A percentile compares a stretch with the other conserved stretches of the same genome.
Evolutionary conservation across 2,888 invertebrate genomes (phyloP).

Genomic region (Amitus sp.): DNA sequence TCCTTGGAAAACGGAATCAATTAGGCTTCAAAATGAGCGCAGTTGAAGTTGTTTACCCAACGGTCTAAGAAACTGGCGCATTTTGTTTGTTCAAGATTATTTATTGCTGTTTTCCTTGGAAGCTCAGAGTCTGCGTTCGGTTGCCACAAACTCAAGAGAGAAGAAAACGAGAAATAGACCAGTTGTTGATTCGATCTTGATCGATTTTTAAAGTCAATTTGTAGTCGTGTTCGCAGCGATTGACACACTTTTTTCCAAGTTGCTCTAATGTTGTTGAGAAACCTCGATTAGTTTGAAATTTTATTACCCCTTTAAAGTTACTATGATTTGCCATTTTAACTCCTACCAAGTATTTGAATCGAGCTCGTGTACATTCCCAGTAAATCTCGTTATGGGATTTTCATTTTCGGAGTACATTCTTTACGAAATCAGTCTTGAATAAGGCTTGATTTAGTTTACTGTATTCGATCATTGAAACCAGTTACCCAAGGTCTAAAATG

Average conservation of each 20-base stretch:
- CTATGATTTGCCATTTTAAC: too few relatives aligned
- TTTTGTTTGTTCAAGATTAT: background rate
- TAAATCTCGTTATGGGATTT: too few relatives aligned
- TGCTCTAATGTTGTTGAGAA: slow-evolving; percentile 4
- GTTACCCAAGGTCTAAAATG: too few relatives aligned
- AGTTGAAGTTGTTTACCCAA: background rate
- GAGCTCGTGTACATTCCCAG: too few relatives aligned
- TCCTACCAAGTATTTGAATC: too few relatives aligned
- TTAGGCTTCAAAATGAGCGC: too few relatives aligned
- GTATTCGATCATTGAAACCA: too few relatives aligned
- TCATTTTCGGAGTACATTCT: too few relatives aligned
- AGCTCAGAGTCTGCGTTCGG: too few relatives aligned
- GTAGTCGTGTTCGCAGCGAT: slow-evolving; percentile 1
- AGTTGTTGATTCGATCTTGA: slow-evolving; percentile 40
- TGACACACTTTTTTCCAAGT: slow-evolving; percentile 1
- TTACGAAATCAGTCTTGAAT: too few relatives aligned
- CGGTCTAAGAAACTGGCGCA: background rate
- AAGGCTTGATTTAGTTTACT: too few relatives aligned
- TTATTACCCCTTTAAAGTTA: slow-evolving; percentile 15
- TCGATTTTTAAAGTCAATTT: slow-evolving; percentile 41
- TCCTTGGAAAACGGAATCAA: background rate
- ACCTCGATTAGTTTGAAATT: slow-evolving; percentile 20
- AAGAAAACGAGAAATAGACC: slow-evolving; percentile 2
- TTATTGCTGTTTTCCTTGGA: background rate
- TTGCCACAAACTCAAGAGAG: background rate